phyloP scores from a whole-genome alignment of 2,113 vertebrate genomes.

The Tringa solitaria region DNA sequence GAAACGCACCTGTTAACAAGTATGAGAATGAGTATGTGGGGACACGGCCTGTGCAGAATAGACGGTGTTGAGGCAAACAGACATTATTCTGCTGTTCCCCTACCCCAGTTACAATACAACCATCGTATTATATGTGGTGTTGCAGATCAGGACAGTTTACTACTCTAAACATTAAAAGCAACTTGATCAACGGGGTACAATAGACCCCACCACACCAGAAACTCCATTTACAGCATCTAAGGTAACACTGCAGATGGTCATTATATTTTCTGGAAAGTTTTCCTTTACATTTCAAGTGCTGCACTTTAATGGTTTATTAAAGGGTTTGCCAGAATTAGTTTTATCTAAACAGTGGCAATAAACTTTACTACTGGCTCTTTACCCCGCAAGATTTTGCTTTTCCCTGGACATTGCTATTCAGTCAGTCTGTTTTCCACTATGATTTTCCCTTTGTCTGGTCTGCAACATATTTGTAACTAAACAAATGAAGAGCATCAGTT shows the following conservation, averaged over 20 bases:
- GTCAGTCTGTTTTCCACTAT: background rate
- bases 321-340: background rate
- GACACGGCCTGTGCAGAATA: background rate
- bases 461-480: background rate
- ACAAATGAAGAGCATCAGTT: conserved; percentile 59
- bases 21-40: background rate
- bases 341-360: background rate
- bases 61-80: background rate
- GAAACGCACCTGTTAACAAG: background rate
- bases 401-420: background rate
- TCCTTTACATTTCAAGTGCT: background rate
- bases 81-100: background rate
- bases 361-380: background rate
- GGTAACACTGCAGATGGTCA: background rate
- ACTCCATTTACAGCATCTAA: background rate
- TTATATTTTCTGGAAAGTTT: conserved; percentile 16
- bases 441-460: conserved; percentile 56
- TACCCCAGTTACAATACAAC: background rate
- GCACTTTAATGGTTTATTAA: background rate
- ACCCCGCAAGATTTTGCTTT: background rate
- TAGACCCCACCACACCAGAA: background rate
- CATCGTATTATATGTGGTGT: background rate
- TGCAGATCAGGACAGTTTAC: background rate
- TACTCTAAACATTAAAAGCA: background rate
- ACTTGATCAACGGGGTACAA: background rate